Evolutionary conservation across 2,113 vertebrate species (phyloP).

Genomic region (Lutjanus erythropterus): DNA sequence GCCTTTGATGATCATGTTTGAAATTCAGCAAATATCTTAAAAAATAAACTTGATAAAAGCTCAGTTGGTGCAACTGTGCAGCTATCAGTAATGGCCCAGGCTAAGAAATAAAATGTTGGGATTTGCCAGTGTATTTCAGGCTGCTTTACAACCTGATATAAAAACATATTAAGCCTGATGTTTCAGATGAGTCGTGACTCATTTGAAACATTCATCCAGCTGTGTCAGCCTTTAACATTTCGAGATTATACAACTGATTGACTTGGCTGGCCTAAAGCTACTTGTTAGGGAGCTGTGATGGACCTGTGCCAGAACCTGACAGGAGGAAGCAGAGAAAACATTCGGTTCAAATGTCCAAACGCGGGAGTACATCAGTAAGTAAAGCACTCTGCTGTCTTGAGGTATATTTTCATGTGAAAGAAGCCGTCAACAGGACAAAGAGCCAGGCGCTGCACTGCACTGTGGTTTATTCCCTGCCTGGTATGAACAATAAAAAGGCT

Average conservation of each 20-base stretch:
- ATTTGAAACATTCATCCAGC: conserved; percentile 47
- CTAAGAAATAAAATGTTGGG: conserved; percentile 15
- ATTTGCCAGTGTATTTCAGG: conserved; percentile 18
- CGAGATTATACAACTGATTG: conserved; percentile 74
- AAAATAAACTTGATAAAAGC: conserved; percentile 34
- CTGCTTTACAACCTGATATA: conserved; percentile 37
- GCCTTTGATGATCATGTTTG: conserved; percentile 46
- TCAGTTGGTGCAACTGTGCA: not conserved
- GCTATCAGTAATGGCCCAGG: not conserved
- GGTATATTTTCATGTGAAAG: conserved; percentile 39
- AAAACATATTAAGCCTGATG: conserved; percentile 38
- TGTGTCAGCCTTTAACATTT: conserved; percentile 64
- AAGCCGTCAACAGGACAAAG: conserved; percentile 56
- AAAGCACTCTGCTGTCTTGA: conserved; percentile 41
- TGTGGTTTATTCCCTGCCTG: conserved; percentile 56
- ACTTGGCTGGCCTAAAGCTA: conserved; percentile 67
- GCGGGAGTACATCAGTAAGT: conserved; percentile 23
- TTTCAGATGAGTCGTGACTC: conserved; percentile 46
- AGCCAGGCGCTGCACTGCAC: conserved; percentile 45
- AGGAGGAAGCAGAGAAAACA: conserved; percentile 42
- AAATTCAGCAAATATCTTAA: conserved; percentile 30
- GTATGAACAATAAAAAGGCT: conserved; percentile 65
- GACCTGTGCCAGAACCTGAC: conserved; percentile 63
- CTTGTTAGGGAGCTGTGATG: conserved; percentile 68
- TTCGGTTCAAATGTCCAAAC: conserved; percentile 64